Conservation (phyloP, 2,113 vertebrate genomes). For the Colinus virginianus region DNA sequence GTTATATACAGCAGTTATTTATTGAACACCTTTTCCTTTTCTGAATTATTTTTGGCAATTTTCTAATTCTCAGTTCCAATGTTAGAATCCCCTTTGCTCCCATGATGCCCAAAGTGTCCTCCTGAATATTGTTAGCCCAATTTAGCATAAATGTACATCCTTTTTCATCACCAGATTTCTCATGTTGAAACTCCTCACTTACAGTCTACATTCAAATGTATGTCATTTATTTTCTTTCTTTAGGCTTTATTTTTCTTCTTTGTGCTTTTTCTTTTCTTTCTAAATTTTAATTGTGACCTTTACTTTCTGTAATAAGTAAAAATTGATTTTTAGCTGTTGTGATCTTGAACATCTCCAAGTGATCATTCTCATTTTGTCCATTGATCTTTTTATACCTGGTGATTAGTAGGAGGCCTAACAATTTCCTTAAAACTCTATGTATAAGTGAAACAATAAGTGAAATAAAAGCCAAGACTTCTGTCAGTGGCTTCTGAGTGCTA, state of each 20-base stretch:
- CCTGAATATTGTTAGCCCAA: background rate
- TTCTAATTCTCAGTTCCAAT: constrained; percentile 2
- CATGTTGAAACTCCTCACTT: background rate
- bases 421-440: background rate
- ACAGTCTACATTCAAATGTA: background rate
- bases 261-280: background rate
- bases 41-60: constrained; percentile 24
- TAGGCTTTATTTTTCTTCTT: background rate
- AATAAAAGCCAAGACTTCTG: background rate
- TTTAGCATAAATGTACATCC: background rate
- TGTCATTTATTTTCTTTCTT: background rate
- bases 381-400: background rate
- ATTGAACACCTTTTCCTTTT: constrained; percentile 26
- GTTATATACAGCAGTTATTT: background rate
- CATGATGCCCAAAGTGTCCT: background rate
- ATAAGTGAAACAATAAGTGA: background rate
- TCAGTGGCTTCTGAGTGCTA: background rate
- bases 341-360: background rate
- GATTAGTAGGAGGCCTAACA: background rate
- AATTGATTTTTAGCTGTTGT: background rate
- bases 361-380: background rate
- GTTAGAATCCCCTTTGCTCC: background rate
- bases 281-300: background rate
- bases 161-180: background rate
- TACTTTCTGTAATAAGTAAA: background rate